phyloP scores from a whole-genome alignment of 2,113 vertebrate species.

The Stictonetta naevosa region DNA sequence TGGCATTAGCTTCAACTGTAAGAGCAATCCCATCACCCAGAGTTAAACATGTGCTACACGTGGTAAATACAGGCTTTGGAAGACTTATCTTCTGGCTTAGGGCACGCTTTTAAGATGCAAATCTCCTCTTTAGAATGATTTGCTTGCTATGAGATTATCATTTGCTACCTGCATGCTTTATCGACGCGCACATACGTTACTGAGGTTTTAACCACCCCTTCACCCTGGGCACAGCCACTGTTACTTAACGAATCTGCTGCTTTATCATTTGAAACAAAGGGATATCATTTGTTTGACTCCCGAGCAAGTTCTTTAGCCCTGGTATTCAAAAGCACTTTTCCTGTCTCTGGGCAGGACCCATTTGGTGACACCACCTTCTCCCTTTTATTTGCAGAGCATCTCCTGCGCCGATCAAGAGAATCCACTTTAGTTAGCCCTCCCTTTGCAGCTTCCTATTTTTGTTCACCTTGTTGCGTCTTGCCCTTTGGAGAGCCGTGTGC shows the following conservation, averaged over 20 bases:
- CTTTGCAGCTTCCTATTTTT: background rate
- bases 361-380: background rate
- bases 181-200: background rate
- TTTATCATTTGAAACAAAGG: background rate
- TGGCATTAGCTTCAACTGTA: slow-evolving; percentile 6
- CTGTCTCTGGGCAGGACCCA: background rate
- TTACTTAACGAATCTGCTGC: background rate
- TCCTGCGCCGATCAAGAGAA: background rate
- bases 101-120: slow-evolving; percentile 2
- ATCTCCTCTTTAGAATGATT: slow-evolving; percentile 44
- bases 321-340: slow-evolving; percentile 4
- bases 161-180: background rate
- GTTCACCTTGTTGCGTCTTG: slow-evolving; percentile 53
- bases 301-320: background rate
- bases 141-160: background rate
- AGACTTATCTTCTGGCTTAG: slow-evolving; percentile 47
- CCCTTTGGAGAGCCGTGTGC: slow-evolving; percentile 49
- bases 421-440: background rate
- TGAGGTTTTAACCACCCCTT: background rate
- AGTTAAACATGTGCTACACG: slow-evolving; percentile 3
- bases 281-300: background rate
- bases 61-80: slow-evolving; percentile 61
- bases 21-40: slow-evolving; percentile 41
- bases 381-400: background rate
- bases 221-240: background rate